A percentile compares a stretch with the other conserved stretches of the same genome.
phyloP scores from a whole-genome alignment of 2,797 vertebrate species.

The Mus minutoides region DNA sequence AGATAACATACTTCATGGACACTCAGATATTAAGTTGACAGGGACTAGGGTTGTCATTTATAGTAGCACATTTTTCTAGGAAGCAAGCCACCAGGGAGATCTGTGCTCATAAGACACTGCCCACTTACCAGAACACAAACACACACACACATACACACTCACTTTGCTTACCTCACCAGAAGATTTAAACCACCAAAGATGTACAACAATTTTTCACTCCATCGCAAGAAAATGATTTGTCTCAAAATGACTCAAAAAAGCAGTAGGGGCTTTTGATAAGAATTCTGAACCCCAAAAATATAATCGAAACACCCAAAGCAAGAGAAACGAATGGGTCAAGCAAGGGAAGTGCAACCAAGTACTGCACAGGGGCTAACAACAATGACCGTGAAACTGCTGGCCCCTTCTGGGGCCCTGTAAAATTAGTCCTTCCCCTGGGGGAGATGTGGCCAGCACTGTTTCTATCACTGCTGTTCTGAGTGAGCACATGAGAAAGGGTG shows the following conservation, averaged over 20 bases:
- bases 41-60: background rate
- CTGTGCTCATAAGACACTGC: background rate
- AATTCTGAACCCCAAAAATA: background rate
- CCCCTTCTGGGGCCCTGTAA: slow-evolving; percentile 43
- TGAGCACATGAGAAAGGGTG: background rate
- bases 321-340: slow-evolving; percentile 53
- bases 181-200: background rate
- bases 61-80: background rate
- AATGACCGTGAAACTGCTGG: slow-evolving; percentile 52
- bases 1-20: background rate
- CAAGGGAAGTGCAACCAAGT: background rate
- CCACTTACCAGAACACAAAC: background rate
- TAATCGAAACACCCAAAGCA: background rate
- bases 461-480: background rate
- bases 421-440: background rate
- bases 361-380: background rate
- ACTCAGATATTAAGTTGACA: background rate
- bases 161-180: background rate
- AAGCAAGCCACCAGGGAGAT: background rate
- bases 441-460: background rate
- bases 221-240: slow-evolving; percentile 20
- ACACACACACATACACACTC: background rate
- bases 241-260: slow-evolving; percentile 28
- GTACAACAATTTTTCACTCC: slow-evolving; percentile 20
- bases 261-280: background rate